phyloP scores from a whole-genome alignment of 2,113 vertebrate species.

The Xiphorhynchus elegans region DNA sequence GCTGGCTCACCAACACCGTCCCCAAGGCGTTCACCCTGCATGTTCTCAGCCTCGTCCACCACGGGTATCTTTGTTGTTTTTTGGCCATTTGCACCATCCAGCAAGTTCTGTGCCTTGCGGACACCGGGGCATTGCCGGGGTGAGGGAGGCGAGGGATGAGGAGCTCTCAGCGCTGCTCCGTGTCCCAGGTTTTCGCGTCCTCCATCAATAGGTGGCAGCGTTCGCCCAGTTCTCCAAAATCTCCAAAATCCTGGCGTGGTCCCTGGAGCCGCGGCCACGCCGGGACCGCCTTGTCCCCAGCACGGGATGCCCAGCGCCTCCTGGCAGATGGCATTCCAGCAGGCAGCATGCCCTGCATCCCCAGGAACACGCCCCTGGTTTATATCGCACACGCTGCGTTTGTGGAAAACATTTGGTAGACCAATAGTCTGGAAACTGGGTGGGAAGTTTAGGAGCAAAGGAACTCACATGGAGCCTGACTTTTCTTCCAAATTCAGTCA shows the following conservation, averaged over 20 bases:
- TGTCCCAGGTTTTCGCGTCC: background rate
- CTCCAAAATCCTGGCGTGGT: background rate
- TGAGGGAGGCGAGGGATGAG: background rate
- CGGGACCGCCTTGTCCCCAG: background rate
- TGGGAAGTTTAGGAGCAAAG: background rate
- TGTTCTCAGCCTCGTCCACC: background rate
- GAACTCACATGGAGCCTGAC: background rate
- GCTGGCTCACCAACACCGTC: background rate
- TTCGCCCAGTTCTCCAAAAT: conserved; percentile 61
- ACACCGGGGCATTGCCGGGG: rapidly evolving
- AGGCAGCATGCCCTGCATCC: rapidly evolving
- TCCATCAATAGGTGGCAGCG: conserved; percentile 76
- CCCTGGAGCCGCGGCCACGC: background rate
- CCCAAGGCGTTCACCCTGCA: background rate
- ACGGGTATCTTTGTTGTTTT: background rate
- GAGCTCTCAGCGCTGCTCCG: background rate
- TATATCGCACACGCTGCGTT: rapidly evolving
- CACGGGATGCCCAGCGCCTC: background rate
- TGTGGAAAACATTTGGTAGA: rapidly evolving
- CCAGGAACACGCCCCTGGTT: rapidly evolving
- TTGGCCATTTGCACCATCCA: background rate
- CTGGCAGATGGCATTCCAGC: background rate
- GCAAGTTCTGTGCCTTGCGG: background rate
- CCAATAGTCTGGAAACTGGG: background rate
- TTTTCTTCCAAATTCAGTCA: background rate